phyloP scores from a whole-genome alignment of 2,113 vertebrate genomes.

The Peucedramus taeniatus region DNA sequence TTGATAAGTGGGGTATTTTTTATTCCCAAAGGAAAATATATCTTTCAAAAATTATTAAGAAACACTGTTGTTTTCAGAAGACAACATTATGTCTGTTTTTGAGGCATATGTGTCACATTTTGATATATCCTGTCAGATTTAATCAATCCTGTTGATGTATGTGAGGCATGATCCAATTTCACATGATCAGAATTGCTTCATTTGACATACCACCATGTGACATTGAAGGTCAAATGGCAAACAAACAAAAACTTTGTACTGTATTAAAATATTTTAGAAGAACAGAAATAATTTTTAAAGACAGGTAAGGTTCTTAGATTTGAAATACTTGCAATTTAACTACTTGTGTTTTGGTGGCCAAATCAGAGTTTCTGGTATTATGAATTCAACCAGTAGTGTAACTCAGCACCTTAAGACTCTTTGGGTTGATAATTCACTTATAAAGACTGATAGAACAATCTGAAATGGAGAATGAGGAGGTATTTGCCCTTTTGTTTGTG shows the following conservation, averaged over 20 bases:
- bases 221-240: conserved; percentile 55
- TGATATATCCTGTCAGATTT: conserved; percentile 57
- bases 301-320: background rate
- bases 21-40: background rate
- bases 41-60: conserved; percentile 16
- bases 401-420: background rate
- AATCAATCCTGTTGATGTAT: conserved; percentile 51
- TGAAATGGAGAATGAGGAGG: background rate
- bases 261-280: background rate
- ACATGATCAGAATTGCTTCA: conserved; percentile 42
- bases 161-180: conserved; percentile 62
- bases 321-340: background rate
- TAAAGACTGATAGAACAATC: background rate
- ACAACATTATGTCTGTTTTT: conserved; percentile 41
- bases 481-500: background rate
- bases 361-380: background rate
- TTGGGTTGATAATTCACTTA: background rate
- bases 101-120: conserved; percentile 58
- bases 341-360: background rate
- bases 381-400: background rate
- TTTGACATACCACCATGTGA: conserved; percentile 39
- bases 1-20: background rate
- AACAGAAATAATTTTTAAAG: background rate
- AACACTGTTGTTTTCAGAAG: background rate
- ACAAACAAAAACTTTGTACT: background rate